phyloP scores from a whole-genome alignment of 2,113 vertebrate genomes.

The Protobothrops flavoviridis region DNA sequence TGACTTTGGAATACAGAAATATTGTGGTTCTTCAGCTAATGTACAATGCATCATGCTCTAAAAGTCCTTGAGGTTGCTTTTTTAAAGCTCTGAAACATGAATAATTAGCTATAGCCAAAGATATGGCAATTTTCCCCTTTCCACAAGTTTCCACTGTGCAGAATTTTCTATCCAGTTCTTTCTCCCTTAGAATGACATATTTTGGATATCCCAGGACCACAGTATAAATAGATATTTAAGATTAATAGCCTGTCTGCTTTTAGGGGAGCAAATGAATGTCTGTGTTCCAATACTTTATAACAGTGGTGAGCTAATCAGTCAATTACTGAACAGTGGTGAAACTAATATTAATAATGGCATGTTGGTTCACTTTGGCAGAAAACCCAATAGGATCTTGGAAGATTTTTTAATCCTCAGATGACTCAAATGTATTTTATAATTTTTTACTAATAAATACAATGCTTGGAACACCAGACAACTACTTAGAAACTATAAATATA shows the following conservation, averaged over 20 bases:
- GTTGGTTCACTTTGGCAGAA: conserved; percentile 34
- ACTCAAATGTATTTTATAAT: background rate
- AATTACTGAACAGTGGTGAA: background rate
- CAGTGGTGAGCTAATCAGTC: background rate
- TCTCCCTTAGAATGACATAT: background rate
- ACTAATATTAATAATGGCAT: conserved; percentile 2
- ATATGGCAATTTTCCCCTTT: conserved; percentile 16
- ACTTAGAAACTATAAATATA: conserved; percentile 1
- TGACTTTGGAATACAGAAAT: conserved; percentile 59
- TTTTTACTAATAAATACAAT: conserved; percentile 1
- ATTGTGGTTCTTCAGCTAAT: conserved; percentile 59
- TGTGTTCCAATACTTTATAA: background rate
- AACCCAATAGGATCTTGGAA: conserved; percentile 25
- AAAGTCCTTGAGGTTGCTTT: conserved; percentile 53
- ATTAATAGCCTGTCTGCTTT: conserved; percentile 4
- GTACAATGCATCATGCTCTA: conserved; percentile 59
- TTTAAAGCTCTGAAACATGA: conserved; percentile 54
- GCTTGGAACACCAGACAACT: background rate
- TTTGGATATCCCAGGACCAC: background rate
- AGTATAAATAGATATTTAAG: background rate
- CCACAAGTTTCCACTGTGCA: background rate
- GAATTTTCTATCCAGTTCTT: background rate
- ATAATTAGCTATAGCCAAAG: conserved; percentile 43
- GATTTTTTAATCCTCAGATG: background rate
- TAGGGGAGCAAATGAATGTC: conserved; percentile 6